Evolutionary conservation across 1,140 invertebrate genomes (phyloP), one percentile per base, ranked within the genome.

Genomic region (Venustaconcha ellipsiformis): DNA sequence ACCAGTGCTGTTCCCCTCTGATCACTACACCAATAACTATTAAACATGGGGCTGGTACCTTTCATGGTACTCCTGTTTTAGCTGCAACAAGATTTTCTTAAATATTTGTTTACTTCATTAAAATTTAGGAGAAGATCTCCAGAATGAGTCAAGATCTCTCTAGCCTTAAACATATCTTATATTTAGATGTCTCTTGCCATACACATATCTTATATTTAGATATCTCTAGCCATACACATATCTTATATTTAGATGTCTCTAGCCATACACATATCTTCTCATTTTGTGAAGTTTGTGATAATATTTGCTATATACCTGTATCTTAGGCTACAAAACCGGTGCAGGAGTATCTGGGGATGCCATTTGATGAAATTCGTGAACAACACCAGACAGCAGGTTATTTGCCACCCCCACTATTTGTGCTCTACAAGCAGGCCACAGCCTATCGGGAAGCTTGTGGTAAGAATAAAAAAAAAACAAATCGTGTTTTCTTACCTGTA

Each of bases 281-380:
- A 30, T 68, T 17, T 48, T 48, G 17, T 59, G 26, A 20, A 57
- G 15, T 75, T 62, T 78, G 17, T 37, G n/a, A 17, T n/a, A 57
- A 18, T 65, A 26, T 70, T 66, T 17, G 48, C 37, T 78, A 57
- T 69, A 70, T 80, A n/a, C n/a, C 74, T 76, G 17, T 20, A 75
- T 78, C 84, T 58, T 80, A 95, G 92, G 92, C 95, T 0, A 96
- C 96, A 14, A 95, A 96, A 89, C 96, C 97, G 11, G 91, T 98
- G 18, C 95, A 98, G 89, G 95, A 97, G 86, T 94, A 96, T 83
- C 92, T 98, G 20, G 94, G 94, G 60, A 91, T 97, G 74, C 92
- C 93, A n/a, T 91, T 95, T 65, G 94, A 95, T 86, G 93, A 94
- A 83, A 93, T 94, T 73, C 92, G 94, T 82, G 93, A 94, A 80